Evolutionary conservation across 1,140 invertebrate genomes (phyloP).

Genomic region (Drosophila repleta): DNA sequence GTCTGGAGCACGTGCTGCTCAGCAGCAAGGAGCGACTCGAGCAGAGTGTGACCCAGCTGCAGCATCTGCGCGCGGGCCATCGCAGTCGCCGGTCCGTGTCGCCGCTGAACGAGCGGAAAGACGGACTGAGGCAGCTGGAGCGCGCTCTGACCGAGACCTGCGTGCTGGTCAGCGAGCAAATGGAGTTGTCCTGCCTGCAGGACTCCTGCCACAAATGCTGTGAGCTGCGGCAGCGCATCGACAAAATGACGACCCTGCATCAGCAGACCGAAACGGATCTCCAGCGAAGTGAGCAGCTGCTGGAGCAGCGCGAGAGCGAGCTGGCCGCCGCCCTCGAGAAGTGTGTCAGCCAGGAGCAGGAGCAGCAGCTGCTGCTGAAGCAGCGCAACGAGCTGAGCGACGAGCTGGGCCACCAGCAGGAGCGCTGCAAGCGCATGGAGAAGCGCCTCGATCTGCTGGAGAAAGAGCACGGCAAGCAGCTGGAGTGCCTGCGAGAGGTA

Average conservation of each 20-base stretch:
- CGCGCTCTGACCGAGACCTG: conserved; percentile 86
- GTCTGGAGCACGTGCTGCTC: conserved; percentile 86
- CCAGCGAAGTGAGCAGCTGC: conserved; percentile 64
- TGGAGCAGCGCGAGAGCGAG: conserved; percentile 72
- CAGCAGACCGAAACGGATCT: conserved; percentile 71
- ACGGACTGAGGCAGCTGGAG: conserved; percentile 86
- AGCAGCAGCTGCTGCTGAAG: conserved; percentile 65
- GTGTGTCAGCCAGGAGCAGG: conserved; percentile 68
- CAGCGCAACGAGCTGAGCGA: conserved; percentile 83
- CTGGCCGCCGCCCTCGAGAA: conserved; percentile 71
- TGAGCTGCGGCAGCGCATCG: conserved; percentile 75
- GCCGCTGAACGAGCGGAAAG: conserved; percentile 86
- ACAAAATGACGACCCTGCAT: conserved; percentile 58
- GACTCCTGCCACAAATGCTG: conserved; percentile 84
- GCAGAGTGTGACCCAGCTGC: conserved; percentile 84
- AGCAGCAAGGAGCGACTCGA: conserved; percentile 84
- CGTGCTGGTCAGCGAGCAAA: conserved; percentile 73
- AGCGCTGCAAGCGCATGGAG: conserved; percentile 88
- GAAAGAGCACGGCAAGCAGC: conserved; percentile 90
- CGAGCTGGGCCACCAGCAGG: conserved; percentile 85
- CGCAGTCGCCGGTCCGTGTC: conserved; percentile 86
- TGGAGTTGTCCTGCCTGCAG: conserved; percentile 80
- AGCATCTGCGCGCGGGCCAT: conserved; percentile 84
- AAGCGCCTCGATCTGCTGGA: conserved; percentile 89
- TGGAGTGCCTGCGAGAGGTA: conserved; percentile 89